These are phyloP conservation scores for Eulemur macaco DNA, from an alignment of 2,113 vertebrate species.

Conservation along the genomic window DNA sequence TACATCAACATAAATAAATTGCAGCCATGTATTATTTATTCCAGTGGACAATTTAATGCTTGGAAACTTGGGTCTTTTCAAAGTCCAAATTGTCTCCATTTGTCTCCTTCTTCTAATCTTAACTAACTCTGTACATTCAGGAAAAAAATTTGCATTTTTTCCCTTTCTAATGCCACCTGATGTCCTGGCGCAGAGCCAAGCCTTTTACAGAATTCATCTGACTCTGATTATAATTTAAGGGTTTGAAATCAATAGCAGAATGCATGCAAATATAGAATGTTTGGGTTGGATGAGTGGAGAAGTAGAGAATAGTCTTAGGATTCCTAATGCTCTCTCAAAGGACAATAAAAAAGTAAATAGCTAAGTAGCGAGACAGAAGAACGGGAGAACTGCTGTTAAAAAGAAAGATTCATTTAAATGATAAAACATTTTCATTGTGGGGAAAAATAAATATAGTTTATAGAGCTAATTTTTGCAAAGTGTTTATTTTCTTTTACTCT, in stretches of 20 bases:
- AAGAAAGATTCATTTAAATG: background rate
- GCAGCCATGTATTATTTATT: background rate
- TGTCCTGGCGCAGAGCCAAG: background rate
- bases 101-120: background rate
- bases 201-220: background rate
- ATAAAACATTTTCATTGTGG: background rate
- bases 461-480: constrained; percentile 53
- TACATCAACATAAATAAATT: background rate
- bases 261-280: background rate
- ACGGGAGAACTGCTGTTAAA: background rate
- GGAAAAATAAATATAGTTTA: constrained; percentile 35
- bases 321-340: background rate
- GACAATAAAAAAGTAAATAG: background rate
- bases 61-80: background rate
- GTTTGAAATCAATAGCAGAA: background rate
- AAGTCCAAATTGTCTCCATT: background rate
- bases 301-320: background rate
- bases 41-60: background rate
- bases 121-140: background rate
- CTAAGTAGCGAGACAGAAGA: background rate
- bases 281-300: background rate
- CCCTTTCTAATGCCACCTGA: background rate
- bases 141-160: background rate
- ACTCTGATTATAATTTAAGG: background rate
- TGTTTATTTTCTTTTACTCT: background rate